A percentile compares a stretch with the other conserved stretches of the same genome.
phyloP scores from a whole-genome alignment of 2,888 invertebrate species.

The Leptarthrus brevirostris region DNA sequence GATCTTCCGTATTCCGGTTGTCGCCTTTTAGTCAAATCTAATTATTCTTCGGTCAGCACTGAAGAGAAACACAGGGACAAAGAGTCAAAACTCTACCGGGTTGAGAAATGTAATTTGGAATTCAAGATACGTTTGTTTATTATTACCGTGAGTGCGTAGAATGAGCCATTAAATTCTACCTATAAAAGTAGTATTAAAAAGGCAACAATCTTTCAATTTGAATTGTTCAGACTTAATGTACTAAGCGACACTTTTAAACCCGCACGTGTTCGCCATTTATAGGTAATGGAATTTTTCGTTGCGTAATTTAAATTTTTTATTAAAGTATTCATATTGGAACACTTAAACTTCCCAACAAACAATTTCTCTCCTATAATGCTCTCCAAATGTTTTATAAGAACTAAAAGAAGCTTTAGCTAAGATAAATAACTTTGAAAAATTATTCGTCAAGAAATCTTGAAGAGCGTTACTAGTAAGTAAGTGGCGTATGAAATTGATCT shows the following conservation, averaged over 20 bases:
- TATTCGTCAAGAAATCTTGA: too few species aligned
- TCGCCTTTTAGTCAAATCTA: not conserved
- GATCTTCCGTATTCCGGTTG: slow-evolving; percentile 37
- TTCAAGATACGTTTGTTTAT: slow-evolving; percentile 10
- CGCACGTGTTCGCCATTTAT: slow-evolving; percentile 3
- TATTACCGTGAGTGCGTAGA: too few species aligned
- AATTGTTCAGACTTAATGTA: slow-evolving; percentile 8
- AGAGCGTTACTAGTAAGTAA: too few species aligned
- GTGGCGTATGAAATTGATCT: too few species aligned
- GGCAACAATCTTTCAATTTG: not conserved
- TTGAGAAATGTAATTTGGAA: slow-evolving; percentile 8
- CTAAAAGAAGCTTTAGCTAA: too few species aligned
- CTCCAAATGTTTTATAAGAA: too few species aligned
- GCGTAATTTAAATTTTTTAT: too few species aligned
- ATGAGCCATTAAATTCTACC: not conserved
- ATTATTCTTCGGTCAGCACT: not conserved
- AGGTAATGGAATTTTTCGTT: not conserved
- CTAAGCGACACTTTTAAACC: not conserved
- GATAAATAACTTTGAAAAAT: too few species aligned
- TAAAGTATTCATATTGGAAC: too few species aligned
- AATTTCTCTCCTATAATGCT: too few species aligned
- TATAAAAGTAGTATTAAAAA: not conserved
- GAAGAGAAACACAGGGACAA: too few species aligned
- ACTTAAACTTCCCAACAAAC: too few species aligned
- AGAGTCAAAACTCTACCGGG: not conserved